Percentiles rank a stretch among this genome's conserved stretches.
phyloP scores from a whole-genome alignment of 2,888 invertebrate genomes.

The Philereme transversata region DNA sequence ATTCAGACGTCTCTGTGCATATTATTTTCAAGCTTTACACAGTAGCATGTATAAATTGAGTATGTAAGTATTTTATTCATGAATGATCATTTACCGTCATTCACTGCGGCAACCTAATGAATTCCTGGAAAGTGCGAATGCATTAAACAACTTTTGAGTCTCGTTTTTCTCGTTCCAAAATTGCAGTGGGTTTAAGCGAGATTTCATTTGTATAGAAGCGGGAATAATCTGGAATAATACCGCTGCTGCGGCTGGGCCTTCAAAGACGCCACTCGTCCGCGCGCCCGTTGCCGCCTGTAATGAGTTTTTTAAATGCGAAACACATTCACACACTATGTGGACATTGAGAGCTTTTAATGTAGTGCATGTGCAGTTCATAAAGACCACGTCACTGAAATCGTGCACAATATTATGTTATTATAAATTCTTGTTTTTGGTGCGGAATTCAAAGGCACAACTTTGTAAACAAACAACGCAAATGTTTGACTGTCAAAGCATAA shows the following conservation, averaged over 20 bases:
- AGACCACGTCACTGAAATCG: constrained; percentile 41
- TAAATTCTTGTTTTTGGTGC: neutral
- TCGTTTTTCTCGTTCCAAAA: constrained; percentile 80
- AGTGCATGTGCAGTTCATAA: constrained; percentile 58
- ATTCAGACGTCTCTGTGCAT: constrained; percentile 4
- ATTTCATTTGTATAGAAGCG: constrained; percentile 83
- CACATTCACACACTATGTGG: constrained; percentile 74
- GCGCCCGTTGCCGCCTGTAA: constrained; percentile 77
- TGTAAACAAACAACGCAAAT: too few relatives aligned
- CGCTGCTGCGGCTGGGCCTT: constrained; percentile 77
- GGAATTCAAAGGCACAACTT: too few relatives aligned
- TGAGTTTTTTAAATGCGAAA: constrained; percentile 81
- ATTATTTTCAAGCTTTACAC: constrained; percentile 3
- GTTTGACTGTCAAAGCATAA: too few relatives aligned
- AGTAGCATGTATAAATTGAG: neutral
- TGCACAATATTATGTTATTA: constrained; percentile 8
- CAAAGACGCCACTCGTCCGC: constrained; percentile 82
- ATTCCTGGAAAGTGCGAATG: constrained; percentile 69
- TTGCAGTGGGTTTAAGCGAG: constrained; percentile 82
- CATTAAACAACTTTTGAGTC: constrained; percentile 77
- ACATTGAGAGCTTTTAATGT: constrained; percentile 66
- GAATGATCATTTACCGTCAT: constrained; percentile 21
- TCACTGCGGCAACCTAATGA: constrained; percentile 57
- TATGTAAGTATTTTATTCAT: neutral
- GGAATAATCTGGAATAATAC: constrained; percentile 83